phyloP scores from a whole-genome alignment of 2,113 vertebrate species.

The Corynorhinus townsendii region DNA sequence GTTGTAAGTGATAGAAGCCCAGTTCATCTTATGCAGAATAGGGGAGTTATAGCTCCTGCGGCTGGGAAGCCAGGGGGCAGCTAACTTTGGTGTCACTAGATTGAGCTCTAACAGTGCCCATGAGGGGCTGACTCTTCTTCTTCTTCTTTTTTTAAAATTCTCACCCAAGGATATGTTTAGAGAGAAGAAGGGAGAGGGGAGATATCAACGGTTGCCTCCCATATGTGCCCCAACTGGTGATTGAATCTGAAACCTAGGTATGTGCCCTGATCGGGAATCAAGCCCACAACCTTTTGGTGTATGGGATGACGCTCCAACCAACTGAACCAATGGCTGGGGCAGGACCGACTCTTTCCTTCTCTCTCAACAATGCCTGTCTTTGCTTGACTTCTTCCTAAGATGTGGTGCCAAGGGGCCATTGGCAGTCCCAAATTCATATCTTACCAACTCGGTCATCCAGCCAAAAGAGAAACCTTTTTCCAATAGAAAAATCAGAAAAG shows the following conservation, averaged over 20 bases:
- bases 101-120: neutral
- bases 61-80: neutral
- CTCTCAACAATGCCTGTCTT: neutral
- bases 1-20: neutral
- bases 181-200: neutral
- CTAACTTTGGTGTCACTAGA: accelerated
- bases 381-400: neutral
- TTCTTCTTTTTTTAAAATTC: neutral
- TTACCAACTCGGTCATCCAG: neutral
- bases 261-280: neutral
- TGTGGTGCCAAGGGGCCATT: neutral
- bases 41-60: neutral
- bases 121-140: neutral
- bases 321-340: neutral
- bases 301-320: neutral
- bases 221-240: neutral
- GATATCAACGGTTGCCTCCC: neutral
- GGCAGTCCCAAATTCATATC: neutral
- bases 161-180: neutral
- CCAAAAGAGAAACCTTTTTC: neutral
- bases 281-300: neutral
- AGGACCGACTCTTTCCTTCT: neutral
- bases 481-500: neutral
- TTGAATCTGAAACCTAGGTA: neutral
- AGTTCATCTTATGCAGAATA: neutral